Base-by-base conservation (phyloP, 2,888 invertebrate genomes). In the Protophormia terraenovae region DNA sequence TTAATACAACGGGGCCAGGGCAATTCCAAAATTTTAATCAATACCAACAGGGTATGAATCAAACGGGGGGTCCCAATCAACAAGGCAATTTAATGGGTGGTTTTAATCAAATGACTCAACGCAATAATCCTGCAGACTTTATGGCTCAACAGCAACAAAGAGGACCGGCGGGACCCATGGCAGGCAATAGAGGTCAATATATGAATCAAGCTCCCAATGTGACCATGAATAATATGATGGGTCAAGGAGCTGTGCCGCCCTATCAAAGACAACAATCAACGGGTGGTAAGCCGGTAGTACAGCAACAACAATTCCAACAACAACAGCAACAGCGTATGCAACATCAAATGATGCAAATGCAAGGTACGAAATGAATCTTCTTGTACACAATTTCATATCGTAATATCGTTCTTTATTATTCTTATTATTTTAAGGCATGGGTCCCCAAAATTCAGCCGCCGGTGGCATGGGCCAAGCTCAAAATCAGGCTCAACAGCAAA, bases 181-280 rank as follows among this genome's bases (percentile, higher is more conserved):
- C 90, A 62, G 90, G 90, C 10, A 93, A 91, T 88, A 90, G 93
- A 2, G 90, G 91, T 0, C 93, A 93, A 80, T 93, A 92, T 73
- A 92, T 93, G 90, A 91, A 90, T 90, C 94, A 96, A 93, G 96
- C 97, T 3, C 97, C 97, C 1, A 97, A 97, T 91, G 97, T 97
- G 1, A 97, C 97, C 0, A 97, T 97, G 97, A 96, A 95, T 72
- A 93, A 91, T 76, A 93, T 93, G 91, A 91, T 92, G 90, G 90
- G 90, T 2, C 93, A 93, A 16, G 96, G 96, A 8, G 96, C 96
- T 0, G 96, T 96, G 12, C 96, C 97, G 1, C 96, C 97, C 0
- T 97, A 97, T 92, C 95, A 96, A 7, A 94, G 97, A 82, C 92
- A 94, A 81, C 92, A 92, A 66, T 88, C 90, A 8, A 87, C 90